phyloP scores from a whole-genome alignment of 2,797 vertebrate species.

The Melanotaenia boesemani region DNA sequence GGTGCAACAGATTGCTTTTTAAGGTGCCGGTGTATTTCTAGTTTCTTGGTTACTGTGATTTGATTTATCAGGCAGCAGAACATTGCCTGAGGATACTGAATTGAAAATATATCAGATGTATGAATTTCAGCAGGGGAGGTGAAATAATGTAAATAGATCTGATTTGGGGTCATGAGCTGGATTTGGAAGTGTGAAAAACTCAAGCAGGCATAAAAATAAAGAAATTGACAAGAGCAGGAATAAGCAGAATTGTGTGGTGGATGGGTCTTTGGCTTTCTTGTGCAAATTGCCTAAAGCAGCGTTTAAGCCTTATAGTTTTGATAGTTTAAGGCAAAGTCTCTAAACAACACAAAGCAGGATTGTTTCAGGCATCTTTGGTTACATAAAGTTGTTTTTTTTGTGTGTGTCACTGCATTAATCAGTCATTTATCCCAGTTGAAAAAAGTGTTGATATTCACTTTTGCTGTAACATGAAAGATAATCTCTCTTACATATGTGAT shows the following conservation, averaged over 20 bases:
- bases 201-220: slow-evolving; percentile 26
- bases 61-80: slow-evolving; percentile 66
- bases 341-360: slow-evolving; percentile 25
- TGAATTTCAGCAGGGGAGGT: slow-evolving; percentile 60
- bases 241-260: slow-evolving; percentile 23
- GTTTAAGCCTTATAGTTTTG: slow-evolving; percentile 10
- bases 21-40: slow-evolving; percentile 49
- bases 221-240: slow-evolving; percentile 4
- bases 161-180: slow-evolving; percentile 55
- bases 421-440: background rate
- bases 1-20: slow-evolving; percentile 38
- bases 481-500: background rate
- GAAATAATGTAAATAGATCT: slow-evolving; percentile 71
- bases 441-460: background rate
- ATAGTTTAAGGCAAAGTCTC: slow-evolving; percentile 42
- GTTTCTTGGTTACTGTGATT: slow-evolving; percentile 66
- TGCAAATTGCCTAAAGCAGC: slow-evolving; percentile 41
- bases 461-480: background rate
- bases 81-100: slow-evolving; percentile 67
- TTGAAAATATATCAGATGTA: slow-evolving; percentile 74
- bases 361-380: slow-evolving; percentile 29
- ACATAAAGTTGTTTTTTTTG: slow-evolving; percentile 19
- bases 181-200: slow-evolving; percentile 27
- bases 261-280: slow-evolving; percentile 41
- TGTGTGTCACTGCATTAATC: slow-evolving; percentile 20